Base-by-base conservation (phyloP, 2,797 vertebrate species). In the Clarias platycephalus region DNA sequence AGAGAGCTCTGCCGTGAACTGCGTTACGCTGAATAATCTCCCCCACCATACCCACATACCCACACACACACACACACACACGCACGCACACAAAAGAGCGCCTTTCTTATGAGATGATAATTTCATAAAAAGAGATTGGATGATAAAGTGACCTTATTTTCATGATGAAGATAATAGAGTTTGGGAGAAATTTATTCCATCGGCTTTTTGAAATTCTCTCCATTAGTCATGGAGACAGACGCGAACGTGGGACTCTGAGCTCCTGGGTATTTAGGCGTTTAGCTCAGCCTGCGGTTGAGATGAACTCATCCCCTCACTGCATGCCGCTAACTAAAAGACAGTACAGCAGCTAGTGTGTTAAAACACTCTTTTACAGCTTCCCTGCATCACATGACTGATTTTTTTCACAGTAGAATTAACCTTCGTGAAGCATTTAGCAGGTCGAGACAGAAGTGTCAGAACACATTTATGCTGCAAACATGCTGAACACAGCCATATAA, bases 61-160 rank as follows among this genome's bases (percentile, higher is more conserved):
- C 49, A 20, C n/a, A 55, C 53, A 34, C 53, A 4, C 55, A 16
- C 75, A 60, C 28, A 24, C 28, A 58, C 53, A 34, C 74, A 24
- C 53, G 13, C 53, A 6, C 16, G 20, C 53, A 34, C 53, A 34
- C 9, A 83, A 24, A 53, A 75, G 66, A 68, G 40, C 3, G 63
- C 53, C 15, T 68, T 85, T 62, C 72, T 85, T 31, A 63, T 67
- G 22, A 81, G 82, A 79, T 57, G 77, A 87, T 87, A 67, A 85
- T 87, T 86, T 83, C 86, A 87, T 87, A 84, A 44, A 74, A 77
- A 89, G 84, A 64, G 80, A 75, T 77, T 62, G 72, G 80, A 82
- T 71, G 84, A 85, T 85, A 85, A 85, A 85, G 76, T 8, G 71
- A 37, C 63, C 79, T 75, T 37, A 82, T 85, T 80, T 82, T 62